Evolutionary conservation across 2,113 vertebrate species (phyloP).

Genomic region (Lanius collurio): DNA sequence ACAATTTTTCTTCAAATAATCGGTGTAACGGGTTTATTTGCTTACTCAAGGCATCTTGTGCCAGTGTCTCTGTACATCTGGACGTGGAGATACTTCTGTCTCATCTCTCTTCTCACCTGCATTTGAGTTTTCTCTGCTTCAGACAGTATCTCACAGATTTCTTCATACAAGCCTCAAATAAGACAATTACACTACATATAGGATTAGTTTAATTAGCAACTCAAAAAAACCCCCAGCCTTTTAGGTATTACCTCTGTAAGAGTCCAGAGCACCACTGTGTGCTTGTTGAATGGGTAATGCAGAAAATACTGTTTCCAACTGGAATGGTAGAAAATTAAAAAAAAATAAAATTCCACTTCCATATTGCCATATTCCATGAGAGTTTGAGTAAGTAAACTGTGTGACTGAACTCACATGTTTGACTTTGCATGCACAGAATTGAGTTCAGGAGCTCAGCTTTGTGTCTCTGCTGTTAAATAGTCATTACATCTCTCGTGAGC

Average conservation of each 20-base stretch:
- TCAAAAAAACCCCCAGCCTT: neutral
- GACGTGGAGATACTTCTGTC: neutral
- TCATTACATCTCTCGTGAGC: neutral
- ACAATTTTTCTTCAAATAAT: neutral
- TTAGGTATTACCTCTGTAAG: neutral
- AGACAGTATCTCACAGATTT: neutral
- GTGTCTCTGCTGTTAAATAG: neutral
- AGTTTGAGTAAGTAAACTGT: neutral
- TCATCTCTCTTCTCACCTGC: neutral
- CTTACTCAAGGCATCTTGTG: neutral
- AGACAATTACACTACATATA: neutral
- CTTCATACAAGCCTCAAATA: neutral
- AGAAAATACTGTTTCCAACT: neutral
- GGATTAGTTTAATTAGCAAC: neutral
- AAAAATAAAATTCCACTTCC: neutral
- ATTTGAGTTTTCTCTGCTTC: neutral
- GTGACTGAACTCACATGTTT: neutral
- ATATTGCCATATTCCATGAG: neutral
- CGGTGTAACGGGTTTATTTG: neutral
- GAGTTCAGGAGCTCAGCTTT: neutral
- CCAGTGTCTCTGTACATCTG: neutral
- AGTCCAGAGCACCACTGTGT: neutral
- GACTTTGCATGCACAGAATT: neutral
- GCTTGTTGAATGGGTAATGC: neutral
- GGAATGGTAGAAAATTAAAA: neutral